Conservation (phyloP, 2,113 vertebrate genomes). For the Platysternon megacephalum region DNA sequence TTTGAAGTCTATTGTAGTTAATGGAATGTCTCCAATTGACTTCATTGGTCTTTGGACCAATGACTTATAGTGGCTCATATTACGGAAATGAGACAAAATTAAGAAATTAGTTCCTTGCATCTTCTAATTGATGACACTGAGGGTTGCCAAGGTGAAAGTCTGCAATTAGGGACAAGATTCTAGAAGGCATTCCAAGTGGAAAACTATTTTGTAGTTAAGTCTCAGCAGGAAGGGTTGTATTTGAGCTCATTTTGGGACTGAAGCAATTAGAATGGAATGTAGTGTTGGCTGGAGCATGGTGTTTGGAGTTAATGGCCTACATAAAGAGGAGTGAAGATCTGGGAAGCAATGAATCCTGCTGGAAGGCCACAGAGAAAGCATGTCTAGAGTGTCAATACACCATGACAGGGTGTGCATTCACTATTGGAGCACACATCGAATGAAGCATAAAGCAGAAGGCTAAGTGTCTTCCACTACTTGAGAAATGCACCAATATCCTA, state of each 20-base stretch:
- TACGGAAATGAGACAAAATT: constrained; percentile 1
- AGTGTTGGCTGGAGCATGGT: background rate
- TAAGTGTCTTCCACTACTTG: background rate
- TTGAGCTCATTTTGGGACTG: background rate
- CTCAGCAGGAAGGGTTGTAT: background rate
- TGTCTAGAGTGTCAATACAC: background rate
- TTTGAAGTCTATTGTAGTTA: background rate
- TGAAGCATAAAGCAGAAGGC: background rate
- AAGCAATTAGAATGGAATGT: constrained; percentile 26
- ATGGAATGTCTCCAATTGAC: background rate
- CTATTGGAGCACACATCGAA: background rate
- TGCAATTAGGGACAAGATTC: background rate
- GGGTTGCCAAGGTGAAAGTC: background rate
- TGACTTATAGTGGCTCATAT: background rate
- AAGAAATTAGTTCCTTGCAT: background rate
- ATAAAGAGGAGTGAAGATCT: background rate
- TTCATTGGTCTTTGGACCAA: background rate
- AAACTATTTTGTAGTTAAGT: background rate
- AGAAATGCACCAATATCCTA: background rate
- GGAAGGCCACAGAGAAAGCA: background rate
- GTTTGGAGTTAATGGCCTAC: background rate
- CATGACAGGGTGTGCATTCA: rapidly evolving
- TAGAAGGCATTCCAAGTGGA: background rate
- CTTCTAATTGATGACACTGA: background rate
- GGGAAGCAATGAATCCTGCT: background rate